phyloP scores from a whole-genome alignment of 2,888 invertebrate species.

The Heteromurus nitidus region DNA sequence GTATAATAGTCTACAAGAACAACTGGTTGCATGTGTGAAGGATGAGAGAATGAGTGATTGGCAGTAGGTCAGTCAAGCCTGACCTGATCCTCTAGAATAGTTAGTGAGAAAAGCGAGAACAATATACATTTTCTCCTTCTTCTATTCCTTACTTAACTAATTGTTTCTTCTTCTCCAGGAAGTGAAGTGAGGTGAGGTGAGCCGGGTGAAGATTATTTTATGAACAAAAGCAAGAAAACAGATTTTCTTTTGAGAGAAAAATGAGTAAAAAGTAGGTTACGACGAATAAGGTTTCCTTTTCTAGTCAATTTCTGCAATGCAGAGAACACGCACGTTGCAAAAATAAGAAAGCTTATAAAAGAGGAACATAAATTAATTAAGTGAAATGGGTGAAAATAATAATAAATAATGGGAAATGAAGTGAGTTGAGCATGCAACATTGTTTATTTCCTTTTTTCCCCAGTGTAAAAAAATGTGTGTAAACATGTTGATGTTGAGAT shows the following conservation, averaged over 20 bases:
- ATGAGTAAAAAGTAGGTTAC: slow-evolving; percentile 51
- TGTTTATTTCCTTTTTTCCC: too few relatives aligned
- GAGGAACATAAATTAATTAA: neutral
- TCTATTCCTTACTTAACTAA: neutral
- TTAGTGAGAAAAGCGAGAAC: neutral
- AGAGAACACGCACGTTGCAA: neutral
- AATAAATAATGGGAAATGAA: neutral
- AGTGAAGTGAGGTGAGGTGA: neutral
- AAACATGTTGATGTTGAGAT: neutral
- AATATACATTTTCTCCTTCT: neutral
- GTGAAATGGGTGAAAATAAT: slow-evolving; percentile 6
- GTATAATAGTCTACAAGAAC: too few relatives aligned
- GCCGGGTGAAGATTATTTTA: neutral
- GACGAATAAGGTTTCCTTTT: slow-evolving; percentile 44
- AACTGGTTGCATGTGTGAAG: too few relatives aligned
- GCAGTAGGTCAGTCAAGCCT: neutral
- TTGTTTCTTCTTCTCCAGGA: neutral
- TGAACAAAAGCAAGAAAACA: slow-evolving; percentile 3
- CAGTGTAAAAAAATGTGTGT: too few relatives aligned
- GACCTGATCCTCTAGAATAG: neutral
- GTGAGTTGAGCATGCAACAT: too few relatives aligned
- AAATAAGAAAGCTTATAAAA: slow-evolving; percentile 10
- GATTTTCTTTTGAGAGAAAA: neutral
- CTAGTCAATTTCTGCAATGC: slow-evolving; percentile 51
- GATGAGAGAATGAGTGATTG: too few relatives aligned